A percentile compares a stretch with the other conserved stretches of the same genome.
These are phyloP conservation scores for Spialia ferax DNA, from an alignment of 2,888 invertebrate genomes.

Conservation along the genomic window DNA sequence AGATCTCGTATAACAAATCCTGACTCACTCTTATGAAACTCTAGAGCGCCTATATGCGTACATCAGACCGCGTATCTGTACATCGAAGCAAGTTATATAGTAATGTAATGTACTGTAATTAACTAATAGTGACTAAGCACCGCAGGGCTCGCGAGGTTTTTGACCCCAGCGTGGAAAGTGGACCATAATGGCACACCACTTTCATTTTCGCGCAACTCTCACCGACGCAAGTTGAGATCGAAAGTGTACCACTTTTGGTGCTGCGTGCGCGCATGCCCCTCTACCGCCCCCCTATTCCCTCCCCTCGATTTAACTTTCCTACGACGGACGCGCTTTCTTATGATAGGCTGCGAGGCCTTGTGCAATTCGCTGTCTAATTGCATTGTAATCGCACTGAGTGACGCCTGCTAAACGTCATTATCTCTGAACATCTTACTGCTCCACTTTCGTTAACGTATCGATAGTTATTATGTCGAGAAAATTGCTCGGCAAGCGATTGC, in stretches of 20 bases:
- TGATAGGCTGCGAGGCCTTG: constrained; percentile 67
- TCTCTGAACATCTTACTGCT: constrained; percentile 55
- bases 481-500: not conserved
- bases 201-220: constrained; percentile 88
- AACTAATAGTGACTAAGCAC: constrained; percentile 62
- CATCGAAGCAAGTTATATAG: not conserved
- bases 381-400: constrained; percentile 77
- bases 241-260: constrained; percentile 83
- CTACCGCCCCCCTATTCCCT: constrained; percentile 50
- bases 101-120: constrained; percentile 52
- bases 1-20: too few relatives aligned
- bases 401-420: constrained; percentile 63
- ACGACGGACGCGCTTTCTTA: constrained; percentile 82
- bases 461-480: constrained; percentile 5
- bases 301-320: constrained; percentile 74
- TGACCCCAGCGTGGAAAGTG: constrained; percentile 82
- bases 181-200: constrained; percentile 86
- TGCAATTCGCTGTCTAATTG: constrained; percentile 85
- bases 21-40: too few relatives aligned
- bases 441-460: constrained; percentile 63
- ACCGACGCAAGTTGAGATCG: constrained; percentile 80
- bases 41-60: too few relatives aligned
- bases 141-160: constrained; percentile 66
- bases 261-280: constrained; percentile 78
- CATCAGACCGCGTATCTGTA: too few relatives aligned